Base-by-base conservation (phyloP, 1,140 invertebrate species). In the Melanaphis sacchari region DNA sequence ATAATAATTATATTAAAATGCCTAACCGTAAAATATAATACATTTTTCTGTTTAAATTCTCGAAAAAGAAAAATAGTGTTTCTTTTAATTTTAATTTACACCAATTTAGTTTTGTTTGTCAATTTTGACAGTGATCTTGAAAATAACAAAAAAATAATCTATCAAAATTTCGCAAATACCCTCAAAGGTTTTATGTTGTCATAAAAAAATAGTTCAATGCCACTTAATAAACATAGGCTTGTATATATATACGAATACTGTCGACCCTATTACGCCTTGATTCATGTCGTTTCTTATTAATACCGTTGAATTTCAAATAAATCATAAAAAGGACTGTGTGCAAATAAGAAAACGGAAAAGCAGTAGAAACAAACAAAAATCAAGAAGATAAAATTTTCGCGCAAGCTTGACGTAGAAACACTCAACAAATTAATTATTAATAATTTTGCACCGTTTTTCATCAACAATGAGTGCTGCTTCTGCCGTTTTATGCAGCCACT, bases 361-460 rank as follows among this genome's bases (percentile, higher is more conserved):
- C 9, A 31, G 38, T 40, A 11, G 82, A 85, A 85, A 85, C 82
- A 85, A 85, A 85, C 38, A 85, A 41, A 85, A 85, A 85, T 41
- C 38, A 7, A 40, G 38, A 85, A 85, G 9, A 41, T 41, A 41
- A 85, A 40, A 85, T 85, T 24, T 22, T 76, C n/a, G 15, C 11
- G 9, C 7, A 85, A 41, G 41, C 40, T 76, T 85, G 40, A 40
- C 38, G 82, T 26, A 11, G 38, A 41, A 85, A 26, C 38, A 41
- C 82, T 85, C 40, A 24, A 21, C 22, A 9, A 41, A 85, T 85
- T 40, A 85, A 85, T 85, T 41, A 85, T 85, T 85, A 85, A 85
- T 41, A 40, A 85, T 85, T 36, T 82, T 85, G 82, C 82, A 85
- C 40, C 82, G 82, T 85, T 40, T 85, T 85, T 15, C 59, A n/a